Percentiles rank a stretch among this genome's conserved stretches.
Evolutionary conservation across 2,113 vertebrate genomes (phyloP).

Genomic region (Amphilophus citrinellus): DNA sequence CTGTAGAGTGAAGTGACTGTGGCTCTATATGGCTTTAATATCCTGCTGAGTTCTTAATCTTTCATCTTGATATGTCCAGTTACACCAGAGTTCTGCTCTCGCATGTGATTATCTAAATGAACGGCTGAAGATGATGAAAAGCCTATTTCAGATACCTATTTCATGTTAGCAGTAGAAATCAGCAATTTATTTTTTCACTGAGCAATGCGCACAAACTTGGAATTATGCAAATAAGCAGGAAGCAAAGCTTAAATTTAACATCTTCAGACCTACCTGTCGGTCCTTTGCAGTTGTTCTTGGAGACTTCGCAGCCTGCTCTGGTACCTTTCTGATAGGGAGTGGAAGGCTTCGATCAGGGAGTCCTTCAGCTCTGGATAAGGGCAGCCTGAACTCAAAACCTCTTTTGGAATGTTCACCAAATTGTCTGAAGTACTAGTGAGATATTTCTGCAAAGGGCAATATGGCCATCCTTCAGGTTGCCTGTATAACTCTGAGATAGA

Average conservation of each 20-base stretch:
- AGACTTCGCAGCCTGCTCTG: constrained; percentile 77
- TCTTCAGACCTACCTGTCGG: constrained; percentile 79
- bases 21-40: background rate
- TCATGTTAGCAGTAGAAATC: background rate
- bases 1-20: constrained; percentile 15
- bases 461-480: background rate
- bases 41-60: constrained; percentile 33
- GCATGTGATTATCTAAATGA: background rate
- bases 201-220: background rate
- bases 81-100: constrained; percentile 3
- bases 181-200: background rate
- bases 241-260: background rate
- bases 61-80: constrained; percentile 19
- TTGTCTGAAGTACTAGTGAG: constrained; percentile 64
- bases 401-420: constrained; percentile 73
- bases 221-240: background rate
- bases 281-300: constrained; percentile 76
- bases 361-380: constrained; percentile 86
- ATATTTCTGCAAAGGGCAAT: constrained; percentile 61
- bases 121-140: background rate
- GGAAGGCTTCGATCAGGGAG: constrained; percentile 84
- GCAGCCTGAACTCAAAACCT: constrained; percentile 85
- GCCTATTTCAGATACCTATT: constrained; percentile 2
- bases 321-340: constrained; percentile 81
- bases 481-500: background rate